Evolutionary conservation across 2,113 vertebrate species (phyloP).

Genomic region (Dasyprocta punctata): DNA sequence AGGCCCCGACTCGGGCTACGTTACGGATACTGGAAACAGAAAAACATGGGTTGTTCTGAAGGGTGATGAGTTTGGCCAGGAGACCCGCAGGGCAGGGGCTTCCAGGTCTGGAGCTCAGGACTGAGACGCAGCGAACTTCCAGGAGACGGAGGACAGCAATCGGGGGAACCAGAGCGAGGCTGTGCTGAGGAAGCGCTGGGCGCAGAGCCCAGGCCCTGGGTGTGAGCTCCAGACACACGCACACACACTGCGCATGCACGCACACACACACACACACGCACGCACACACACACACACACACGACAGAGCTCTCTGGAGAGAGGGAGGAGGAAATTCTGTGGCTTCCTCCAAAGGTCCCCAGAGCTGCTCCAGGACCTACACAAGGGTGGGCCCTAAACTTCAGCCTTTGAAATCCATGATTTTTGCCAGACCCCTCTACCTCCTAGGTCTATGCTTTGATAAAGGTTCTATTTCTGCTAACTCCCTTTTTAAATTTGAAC

Average conservation of each 20-base stretch:
- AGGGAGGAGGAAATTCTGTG: neutral
- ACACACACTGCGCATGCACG: neutral
- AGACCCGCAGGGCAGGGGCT: neutral
- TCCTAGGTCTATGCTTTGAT: neutral
- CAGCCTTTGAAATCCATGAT: neutral
- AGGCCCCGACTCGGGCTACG: neutral
- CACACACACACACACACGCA: neutral
- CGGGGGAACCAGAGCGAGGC: neutral
- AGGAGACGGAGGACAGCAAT: rapidly evolving
- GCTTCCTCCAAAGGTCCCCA: neutral
- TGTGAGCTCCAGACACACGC: neutral
- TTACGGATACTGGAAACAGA: neutral
- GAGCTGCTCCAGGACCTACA: neutral
- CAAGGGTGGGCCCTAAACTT: neutral
- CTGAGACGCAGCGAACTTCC: neutral
- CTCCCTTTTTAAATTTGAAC: neutral
- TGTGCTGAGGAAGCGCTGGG: neutral
- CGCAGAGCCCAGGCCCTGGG: neutral
- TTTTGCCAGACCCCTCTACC: neutral
- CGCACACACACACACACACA: neutral
- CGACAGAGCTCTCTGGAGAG: neutral
- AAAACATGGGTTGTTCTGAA: neutral
- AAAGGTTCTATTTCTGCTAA: neutral
- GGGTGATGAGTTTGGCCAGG: neutral
- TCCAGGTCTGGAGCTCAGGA: neutral